These are phyloP conservation scores for Zaprionus vittiger DNA, from an alignment of 1,140 invertebrate species.

Conservation along the genomic window DNA sequence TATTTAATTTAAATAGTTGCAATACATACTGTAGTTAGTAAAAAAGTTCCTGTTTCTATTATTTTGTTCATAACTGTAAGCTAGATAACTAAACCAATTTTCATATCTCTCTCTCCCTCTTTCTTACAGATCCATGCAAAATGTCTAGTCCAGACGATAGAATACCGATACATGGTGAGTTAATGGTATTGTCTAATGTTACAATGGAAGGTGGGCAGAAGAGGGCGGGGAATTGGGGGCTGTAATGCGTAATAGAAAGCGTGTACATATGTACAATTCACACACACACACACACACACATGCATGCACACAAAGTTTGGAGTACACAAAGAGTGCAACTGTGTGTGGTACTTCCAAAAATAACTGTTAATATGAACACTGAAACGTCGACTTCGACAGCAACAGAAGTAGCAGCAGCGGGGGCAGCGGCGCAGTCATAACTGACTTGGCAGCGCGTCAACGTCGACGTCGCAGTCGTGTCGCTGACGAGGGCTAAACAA, in stretches of 20 bases:
- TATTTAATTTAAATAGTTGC: no score
- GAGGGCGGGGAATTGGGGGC: neutral
- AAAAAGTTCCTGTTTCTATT: no score
- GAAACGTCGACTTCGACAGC: constrained; percentile 2
- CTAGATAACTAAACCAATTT: no score
- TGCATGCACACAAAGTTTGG: constrained; percentile 54
- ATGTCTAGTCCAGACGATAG: constrained; percentile 84
- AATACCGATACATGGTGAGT: constrained; percentile 83
- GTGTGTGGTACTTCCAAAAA: constrained; percentile 64
- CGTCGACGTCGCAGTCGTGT: neutral
- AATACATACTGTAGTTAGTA: no score
- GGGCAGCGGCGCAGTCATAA: neutral
- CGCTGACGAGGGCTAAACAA: constrained; percentile 46
- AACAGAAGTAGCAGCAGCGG: neutral
- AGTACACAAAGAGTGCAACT: constrained; percentile 13
- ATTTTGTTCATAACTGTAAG: neutral
- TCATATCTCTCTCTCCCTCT: neutral
- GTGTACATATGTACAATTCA: constrained; percentile 38
- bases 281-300: neutral
- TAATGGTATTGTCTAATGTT: constrained; percentile 24
- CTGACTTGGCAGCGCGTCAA: constrained; percentile 18
- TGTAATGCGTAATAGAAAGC: constrained; percentile 32
- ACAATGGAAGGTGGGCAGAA: constrained; percentile 8
- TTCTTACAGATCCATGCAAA: constrained; percentile 71
- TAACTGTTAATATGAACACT: constrained; percentile 67